Conservation (phyloP, 2,113 vertebrate species). For the Anolis sagrei region DNA sequence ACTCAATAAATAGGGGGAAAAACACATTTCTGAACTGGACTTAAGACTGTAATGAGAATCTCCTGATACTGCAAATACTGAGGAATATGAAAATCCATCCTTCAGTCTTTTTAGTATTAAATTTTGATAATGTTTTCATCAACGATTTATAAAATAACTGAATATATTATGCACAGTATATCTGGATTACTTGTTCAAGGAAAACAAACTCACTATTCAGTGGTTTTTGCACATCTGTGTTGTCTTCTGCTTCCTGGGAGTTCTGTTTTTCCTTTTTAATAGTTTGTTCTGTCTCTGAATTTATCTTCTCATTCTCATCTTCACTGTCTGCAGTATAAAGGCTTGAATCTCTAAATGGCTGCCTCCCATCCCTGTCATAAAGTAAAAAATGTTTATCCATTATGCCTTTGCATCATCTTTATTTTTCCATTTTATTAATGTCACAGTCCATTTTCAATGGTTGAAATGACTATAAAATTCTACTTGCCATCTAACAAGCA, state of each 20-base stretch:
- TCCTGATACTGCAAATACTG: background rate
- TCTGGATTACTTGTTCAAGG: constrained; percentile 9
- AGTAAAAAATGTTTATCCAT: constrained; percentile 5
- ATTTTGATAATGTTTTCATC: background rate
- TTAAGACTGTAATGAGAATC: background rate
- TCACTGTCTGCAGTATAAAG: constrained; percentile 80
- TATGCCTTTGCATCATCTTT: background rate
- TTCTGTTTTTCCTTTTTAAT: constrained; percentile 77
- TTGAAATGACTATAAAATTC: background rate
- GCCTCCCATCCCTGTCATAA: constrained; percentile 79
- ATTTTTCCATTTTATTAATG: background rate
- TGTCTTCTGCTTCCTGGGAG: constrained; percentile 70
- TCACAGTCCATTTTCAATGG: background rate
- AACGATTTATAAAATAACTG: background rate
- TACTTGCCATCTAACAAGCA: background rate
- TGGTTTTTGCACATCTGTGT: constrained; percentile 73
- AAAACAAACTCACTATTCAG: constrained; percentile 78
- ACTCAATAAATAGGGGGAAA: no score
- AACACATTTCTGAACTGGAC: background rate
- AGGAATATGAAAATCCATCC: background rate
- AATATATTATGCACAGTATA: background rate
- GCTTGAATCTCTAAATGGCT: constrained; percentile 75
- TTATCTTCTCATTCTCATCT: constrained; percentile 77
- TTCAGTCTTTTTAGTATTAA: background rate
- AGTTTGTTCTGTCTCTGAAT: constrained; percentile 65